A percentile compares a stretch with the other conserved stretches of the same genome.
phyloP scores from a whole-genome alignment of 2,797 vertebrate species.

The Cyclopterus lumpus region DNA sequence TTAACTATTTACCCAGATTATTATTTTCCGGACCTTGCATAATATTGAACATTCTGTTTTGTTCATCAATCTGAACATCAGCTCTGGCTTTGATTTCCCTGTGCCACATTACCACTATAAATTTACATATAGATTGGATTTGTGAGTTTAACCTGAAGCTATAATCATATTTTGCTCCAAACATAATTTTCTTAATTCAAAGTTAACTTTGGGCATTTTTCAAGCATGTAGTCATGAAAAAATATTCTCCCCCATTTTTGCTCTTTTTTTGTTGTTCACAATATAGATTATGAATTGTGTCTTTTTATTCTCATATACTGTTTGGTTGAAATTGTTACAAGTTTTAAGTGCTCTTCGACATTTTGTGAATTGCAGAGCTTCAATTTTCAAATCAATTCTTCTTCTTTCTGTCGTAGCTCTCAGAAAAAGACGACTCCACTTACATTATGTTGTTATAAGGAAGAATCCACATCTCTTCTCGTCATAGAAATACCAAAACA shows the following conservation, averaged over 20 bases:
- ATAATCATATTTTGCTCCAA: slow-evolving; percentile 82
- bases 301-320: not conserved
- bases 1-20: slow-evolving; percentile 47
- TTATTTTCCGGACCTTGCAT: slow-evolving; percentile 63
- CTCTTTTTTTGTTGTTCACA: not conserved
- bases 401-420: not conserved
- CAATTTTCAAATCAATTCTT: slow-evolving; percentile 9
- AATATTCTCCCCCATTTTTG: not conserved
- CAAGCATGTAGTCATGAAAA: slow-evolving; percentile 24
- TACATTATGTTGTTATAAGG: not conserved
- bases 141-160: slow-evolving; percentile 84
- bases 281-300: not conserved
- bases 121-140: slow-evolving; percentile 90
- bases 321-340: slow-evolving; percentile 5
- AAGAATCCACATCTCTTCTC: not conserved
- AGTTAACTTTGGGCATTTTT: slow-evolving; percentile 61
- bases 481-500: not conserved
- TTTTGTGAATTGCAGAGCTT: not conserved
- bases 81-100: slow-evolving; percentile 78
- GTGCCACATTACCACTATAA: slow-evolving; percentile 75
- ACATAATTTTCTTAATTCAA: slow-evolving; percentile 81
- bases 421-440: not conserved
- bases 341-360: slow-evolving; percentile 11
- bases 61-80: slow-evolving; percentile 82
- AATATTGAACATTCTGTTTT: slow-evolving; percentile 64